Conservation (phyloP, 2,113 vertebrate genomes). For the Puntigrus tetrazona region DNA sequence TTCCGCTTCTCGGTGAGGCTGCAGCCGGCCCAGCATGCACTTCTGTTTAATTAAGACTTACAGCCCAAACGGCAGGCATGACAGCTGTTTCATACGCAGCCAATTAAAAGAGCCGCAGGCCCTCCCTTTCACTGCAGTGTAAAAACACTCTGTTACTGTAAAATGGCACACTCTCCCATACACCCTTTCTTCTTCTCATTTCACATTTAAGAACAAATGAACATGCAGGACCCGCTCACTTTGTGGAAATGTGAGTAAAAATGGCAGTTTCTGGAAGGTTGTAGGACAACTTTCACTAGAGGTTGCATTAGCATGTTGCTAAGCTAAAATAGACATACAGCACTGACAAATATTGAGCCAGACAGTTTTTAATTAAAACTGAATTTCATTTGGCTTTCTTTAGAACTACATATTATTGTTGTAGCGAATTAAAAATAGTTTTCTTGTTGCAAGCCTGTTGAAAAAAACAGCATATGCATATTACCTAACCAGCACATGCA, state of each 20-base stretch:
- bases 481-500: too few relatives aligned
- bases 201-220: background rate
- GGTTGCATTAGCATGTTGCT: background rate
- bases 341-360: background rate
- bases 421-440: background rate
- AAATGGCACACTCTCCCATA: conserved; percentile 6
- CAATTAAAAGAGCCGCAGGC: conserved; percentile 51
- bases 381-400: background rate
- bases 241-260: background rate
- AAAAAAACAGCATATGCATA: too few relatives aligned
- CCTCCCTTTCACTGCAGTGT: conserved; percentile 27
- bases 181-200: background rate
- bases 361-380: too few relatives aligned
- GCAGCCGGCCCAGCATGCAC: conserved; percentile 49
- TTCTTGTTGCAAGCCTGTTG: too few relatives aligned
- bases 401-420: background rate
- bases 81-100: conserved; percentile 56
- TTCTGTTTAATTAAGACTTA: conserved; percentile 60
- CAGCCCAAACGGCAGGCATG: conserved; percentile 32
- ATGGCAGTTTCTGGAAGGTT: background rate
- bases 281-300: background rate
- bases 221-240: background rate
- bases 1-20: background rate
- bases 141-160: conserved; percentile 37
- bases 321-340: background rate